Evolutionary conservation across 2,797 vertebrate genomes (phyloP).

Genomic region (Merluccius polli): DNA sequence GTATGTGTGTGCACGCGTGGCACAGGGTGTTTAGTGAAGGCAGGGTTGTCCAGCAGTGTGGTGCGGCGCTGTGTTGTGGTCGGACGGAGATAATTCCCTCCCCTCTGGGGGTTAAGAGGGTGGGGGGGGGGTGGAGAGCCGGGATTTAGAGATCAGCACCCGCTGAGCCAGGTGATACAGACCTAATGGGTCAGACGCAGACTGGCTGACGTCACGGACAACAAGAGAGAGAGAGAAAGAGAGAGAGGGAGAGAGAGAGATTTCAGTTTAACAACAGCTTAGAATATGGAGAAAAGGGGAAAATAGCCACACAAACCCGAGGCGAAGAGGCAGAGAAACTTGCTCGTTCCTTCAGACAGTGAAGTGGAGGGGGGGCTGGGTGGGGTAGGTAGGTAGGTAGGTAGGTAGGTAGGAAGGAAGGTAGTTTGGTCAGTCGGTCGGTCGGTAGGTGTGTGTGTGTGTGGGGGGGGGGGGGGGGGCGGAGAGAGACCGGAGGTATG

Average conservation of each 20-base stretch:
- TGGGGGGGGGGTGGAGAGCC: constrained; percentile 53
- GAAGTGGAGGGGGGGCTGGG: no score
- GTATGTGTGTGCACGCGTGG: constrained; percentile 39
- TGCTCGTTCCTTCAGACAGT: no score
- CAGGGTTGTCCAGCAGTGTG: constrained; percentile 32
- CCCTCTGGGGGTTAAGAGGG: constrained; percentile 53
- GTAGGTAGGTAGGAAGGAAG: no score
- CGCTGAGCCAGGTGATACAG: constrained; percentile 69
- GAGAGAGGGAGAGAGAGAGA: constrained; percentile 10
- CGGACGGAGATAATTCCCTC: constrained; percentile 64
- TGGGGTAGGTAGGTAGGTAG: no score
- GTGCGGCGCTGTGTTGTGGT: constrained; percentile 50
- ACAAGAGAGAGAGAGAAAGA: constrained; percentile 21
- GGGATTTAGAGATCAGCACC: constrained; percentile 71
- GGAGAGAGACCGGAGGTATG: neutral
- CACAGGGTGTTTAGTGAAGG: constrained; percentile 46
- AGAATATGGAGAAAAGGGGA: neutral
- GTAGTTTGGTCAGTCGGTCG: no score
- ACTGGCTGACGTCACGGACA: constrained; percentile 55
- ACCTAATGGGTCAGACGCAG: constrained; percentile 67
- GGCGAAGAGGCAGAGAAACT: no score
- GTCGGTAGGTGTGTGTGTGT: no score
- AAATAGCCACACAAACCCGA: no score
- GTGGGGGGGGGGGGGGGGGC: no score
- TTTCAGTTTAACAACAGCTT: neutral